Evolutionary conservation across 2,888 invertebrate species (phyloP).

Genomic region (Amblyteles armatorius): DNA sequence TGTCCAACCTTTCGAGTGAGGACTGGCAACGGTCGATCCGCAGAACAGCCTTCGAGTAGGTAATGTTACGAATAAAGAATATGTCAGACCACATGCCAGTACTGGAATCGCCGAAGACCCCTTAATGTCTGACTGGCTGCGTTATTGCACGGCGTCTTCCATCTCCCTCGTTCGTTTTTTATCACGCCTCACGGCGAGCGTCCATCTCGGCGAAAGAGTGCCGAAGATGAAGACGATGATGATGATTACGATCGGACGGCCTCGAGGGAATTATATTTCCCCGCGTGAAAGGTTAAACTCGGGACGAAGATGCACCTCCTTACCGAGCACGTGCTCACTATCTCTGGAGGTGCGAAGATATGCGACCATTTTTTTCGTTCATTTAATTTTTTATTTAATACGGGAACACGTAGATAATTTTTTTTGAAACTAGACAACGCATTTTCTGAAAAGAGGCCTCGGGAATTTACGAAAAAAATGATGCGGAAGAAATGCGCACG

Average conservation of each 20-base stretch:
- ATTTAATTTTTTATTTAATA: not conserved
- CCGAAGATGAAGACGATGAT: slow-evolving; percentile 35
- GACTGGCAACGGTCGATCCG: not conserved
- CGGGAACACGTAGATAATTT: not conserved
- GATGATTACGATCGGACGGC: slow-evolving; percentile 47
- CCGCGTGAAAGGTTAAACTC: slow-evolving; percentile 57
- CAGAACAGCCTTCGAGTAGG: not conserved
- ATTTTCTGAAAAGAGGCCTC: too few species aligned
- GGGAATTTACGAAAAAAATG: too few species aligned
- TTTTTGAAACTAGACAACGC: too few species aligned
- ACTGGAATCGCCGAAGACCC: not conserved
- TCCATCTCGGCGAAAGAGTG: slow-evolving; percentile 26
- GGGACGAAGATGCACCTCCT: slow-evolving; percentile 22
- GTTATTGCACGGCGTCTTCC: not conserved
- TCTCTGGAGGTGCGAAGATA: not conserved
- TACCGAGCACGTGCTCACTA: slow-evolving; percentile 6
- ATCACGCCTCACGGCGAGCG: slow-evolving; percentile 17
- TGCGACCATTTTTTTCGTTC: not conserved
- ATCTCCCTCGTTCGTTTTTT: not conserved
- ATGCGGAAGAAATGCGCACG: too few species aligned
- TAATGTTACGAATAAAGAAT: slow-evolving; percentile 7
- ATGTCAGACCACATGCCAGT: not conserved
- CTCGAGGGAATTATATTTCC: slow-evolving; percentile 41
- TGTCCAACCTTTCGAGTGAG: not conserved
- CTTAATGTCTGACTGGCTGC: not conserved